These are phyloP conservation scores for Trachelus troglodyta DNA, from an alignment of 2,888 invertebrate species.

Conservation along the genomic window DNA sequence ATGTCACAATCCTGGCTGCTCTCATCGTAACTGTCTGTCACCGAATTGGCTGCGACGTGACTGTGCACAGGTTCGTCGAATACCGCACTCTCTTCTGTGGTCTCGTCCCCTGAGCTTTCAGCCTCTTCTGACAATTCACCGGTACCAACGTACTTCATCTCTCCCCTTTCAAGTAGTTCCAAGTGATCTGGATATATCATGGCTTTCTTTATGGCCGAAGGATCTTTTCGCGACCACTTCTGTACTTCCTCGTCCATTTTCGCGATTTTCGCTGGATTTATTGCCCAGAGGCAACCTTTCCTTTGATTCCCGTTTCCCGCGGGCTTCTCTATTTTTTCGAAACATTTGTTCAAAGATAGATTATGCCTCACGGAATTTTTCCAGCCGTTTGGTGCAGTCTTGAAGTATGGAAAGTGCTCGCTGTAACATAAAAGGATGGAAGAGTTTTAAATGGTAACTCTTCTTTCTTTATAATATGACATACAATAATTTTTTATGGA, in stretches of 20 bases:
- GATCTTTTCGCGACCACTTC: conserved; percentile 97
- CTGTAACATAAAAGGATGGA: conserved; percentile 69
- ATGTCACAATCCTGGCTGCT: conserved; percentile 62
- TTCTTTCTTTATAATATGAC: not conserved
- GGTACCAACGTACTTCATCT: conserved; percentile 82
- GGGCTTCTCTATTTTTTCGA: conserved; percentile 97
- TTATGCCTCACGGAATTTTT: conserved; percentile 99
- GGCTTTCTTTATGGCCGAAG: conserved; percentile 88
- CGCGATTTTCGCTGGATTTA: conserved; percentile 92
- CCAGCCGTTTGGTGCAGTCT: conserved; percentile 98
- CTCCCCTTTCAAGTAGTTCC: conserved; percentile 86
- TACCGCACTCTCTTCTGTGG: conserved; percentile 59
- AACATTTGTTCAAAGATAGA: conserved; percentile 96
- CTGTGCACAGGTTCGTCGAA: conserved; percentile 62
- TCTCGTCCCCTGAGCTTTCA: conserved; percentile 73
- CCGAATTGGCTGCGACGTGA: conserved; percentile 65
- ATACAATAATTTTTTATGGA: conserved; percentile 6
- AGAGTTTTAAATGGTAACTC: not conserved
- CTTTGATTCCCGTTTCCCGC: conserved; percentile 87
- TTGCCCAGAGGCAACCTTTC: conserved; percentile 94
- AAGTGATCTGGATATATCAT: conserved; percentile 94
- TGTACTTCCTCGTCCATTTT: conserved; percentile 99
- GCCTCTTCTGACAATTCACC: conserved; percentile 76
- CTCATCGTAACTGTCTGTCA: conserved; percentile 62
- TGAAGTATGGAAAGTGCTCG: conserved; percentile 98